phyloP scores from a whole-genome alignment of 2,113 vertebrate genomes.

The Emydocephalus ijimae region DNA sequence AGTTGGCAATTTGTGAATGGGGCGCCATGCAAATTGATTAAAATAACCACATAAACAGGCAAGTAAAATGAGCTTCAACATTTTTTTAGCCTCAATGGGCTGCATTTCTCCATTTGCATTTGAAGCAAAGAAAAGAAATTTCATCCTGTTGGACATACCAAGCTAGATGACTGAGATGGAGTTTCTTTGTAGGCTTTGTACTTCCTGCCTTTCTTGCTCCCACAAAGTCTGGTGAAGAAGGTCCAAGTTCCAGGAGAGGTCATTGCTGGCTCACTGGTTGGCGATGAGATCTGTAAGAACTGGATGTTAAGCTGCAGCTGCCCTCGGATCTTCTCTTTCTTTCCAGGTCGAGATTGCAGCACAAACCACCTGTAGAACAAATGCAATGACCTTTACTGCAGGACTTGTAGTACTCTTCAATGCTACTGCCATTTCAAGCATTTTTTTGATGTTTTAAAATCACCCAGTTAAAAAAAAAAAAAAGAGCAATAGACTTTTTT shows the following conservation, averaged over 20 bases:
- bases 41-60: neutral
- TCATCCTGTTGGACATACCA: neutral
- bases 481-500: neutral
- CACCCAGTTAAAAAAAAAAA: neutral
- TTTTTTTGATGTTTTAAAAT: neutral
- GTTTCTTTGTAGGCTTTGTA: neutral
- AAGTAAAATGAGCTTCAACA: neutral
- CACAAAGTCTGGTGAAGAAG: constrained; percentile 13
- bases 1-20: neutral
- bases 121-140: neutral
- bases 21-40: neutral
- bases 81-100: neutral
- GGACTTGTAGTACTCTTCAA: neutral
- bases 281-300: constrained; percentile 24
- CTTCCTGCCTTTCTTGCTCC: neutral
- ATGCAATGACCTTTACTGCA: neutral
- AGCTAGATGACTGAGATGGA: neutral
- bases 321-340: constrained; percentile 17
- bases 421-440: neutral
- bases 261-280: neutral
- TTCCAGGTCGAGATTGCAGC: constrained; percentile 20
- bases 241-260: neutral
- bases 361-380: constrained; percentile 30
- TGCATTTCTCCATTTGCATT: neutral
- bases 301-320: constrained; percentile 28